Conservation (phyloP, 2,888 invertebrate genomes). For the Melipona bicolor region DNA sequence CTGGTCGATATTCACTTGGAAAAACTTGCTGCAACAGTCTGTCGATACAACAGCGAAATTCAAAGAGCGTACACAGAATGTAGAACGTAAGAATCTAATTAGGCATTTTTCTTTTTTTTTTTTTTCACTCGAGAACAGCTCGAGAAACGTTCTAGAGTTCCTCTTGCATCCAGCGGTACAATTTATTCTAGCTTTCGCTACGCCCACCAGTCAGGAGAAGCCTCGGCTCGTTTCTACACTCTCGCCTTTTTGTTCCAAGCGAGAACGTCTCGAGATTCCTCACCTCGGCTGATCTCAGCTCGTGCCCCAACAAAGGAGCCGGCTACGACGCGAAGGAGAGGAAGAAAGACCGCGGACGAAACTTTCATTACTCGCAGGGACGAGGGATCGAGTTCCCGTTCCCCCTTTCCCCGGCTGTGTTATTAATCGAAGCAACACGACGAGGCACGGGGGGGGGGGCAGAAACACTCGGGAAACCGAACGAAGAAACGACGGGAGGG, state of each 20-base stretch:
- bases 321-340: conserved; percentile 21
- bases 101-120: no score
- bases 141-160: no score
- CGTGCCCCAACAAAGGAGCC: conserved; percentile 39
- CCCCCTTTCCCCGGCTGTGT: conserved; percentile 4
- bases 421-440: conserved; percentile 54
- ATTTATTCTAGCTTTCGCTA: conserved; percentile 55
- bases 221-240: not conserved
- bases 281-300: conserved; percentile 49
- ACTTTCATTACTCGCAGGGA: conserved; percentile 52
- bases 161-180: not conserved
- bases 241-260: conserved; percentile 50
- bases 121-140: no score
- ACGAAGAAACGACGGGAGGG: not conserved
- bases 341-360: conserved; percentile 29
- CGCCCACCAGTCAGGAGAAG: conserved; percentile 23
- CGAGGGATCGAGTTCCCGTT: conserved; percentile 11
- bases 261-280: conserved; percentile 52
- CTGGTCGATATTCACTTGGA: no score
- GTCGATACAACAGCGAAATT: no score
- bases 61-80: no score
- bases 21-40: no score
- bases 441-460: not conserved
- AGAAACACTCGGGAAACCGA: not conserved
- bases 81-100: no score